A percentile compares a stretch with the other conserved stretches of the same genome.
Evolutionary conservation across 2,113 vertebrate genomes (phyloP).

Genomic region (Corydoras sp.): DNA sequence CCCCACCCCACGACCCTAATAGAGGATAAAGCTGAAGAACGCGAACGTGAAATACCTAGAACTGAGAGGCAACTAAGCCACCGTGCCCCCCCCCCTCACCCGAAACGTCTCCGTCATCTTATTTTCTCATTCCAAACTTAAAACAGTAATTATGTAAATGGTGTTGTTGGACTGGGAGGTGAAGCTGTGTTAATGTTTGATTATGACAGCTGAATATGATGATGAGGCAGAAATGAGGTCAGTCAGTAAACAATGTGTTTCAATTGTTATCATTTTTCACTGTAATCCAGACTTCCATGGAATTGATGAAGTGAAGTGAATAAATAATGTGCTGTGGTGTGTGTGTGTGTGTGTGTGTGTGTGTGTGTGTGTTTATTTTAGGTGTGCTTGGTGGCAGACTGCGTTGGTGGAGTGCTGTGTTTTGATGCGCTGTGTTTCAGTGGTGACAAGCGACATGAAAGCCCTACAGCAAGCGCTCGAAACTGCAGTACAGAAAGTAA

Average conservation of each 20-base stretch:
- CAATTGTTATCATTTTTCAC: not conserved
- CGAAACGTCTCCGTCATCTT: too few species aligned
- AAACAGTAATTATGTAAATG: too few species aligned
- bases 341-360: not conserved
- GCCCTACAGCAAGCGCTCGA: constrained; percentile 71
- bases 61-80: too few species aligned
- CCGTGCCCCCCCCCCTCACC: too few species aligned
- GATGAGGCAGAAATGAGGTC: constrained; percentile 13
- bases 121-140: too few species aligned
- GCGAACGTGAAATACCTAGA: too few species aligned
- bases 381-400: constrained; percentile 95
- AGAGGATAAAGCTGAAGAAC: too few species aligned
- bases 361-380: constrained; percentile 44
- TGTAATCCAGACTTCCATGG: not conserved
- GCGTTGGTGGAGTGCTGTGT: constrained; percentile 89
- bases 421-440: constrained; percentile 93
- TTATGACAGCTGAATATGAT: not conserved
- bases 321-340: not conserved
- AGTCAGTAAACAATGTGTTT: constrained; percentile 2
- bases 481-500: constrained; percentile 39
- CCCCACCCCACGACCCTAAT: too few species aligned
- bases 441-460: constrained; percentile 86
- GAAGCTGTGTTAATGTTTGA: not conserved
- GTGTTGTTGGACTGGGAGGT: too few species aligned
- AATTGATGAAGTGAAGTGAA: not conserved